These are phyloP conservation scores for Eolophus roseicapilla DNA, from an alignment of 2,113 vertebrate species.

Conservation along the genomic window DNA sequence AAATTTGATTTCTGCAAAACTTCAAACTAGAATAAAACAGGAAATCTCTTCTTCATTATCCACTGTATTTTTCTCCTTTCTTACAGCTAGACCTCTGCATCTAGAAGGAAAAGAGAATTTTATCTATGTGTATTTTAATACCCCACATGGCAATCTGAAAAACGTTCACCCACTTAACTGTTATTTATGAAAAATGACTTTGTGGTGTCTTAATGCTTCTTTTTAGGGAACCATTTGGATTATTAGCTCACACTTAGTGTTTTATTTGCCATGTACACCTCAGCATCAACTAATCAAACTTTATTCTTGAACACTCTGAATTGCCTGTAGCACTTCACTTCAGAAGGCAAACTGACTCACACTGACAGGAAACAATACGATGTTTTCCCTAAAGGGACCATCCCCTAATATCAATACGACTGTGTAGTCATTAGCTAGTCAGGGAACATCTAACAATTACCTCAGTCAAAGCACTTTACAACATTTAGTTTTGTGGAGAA, in stretches of 20 bases:
- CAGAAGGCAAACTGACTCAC: conserved; percentile 46
- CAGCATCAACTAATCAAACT: conserved; percentile 32
- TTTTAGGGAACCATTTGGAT: conserved; percentile 39
- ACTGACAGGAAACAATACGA: conserved; percentile 49
- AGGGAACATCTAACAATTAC: conserved; percentile 56
- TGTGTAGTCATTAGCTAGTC: conserved; percentile 57
- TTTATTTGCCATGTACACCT: conserved; percentile 46
- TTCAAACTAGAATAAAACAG: not conserved
- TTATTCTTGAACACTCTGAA: conserved; percentile 53
- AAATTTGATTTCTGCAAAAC: not conserved
- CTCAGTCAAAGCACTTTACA: conserved; percentile 61
- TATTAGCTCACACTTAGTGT: conserved; percentile 34
- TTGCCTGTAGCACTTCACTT: conserved; percentile 52
- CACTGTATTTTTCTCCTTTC: not conserved
- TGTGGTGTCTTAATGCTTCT: conserved; percentile 3
- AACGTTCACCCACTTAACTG: not conserved
- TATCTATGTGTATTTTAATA: not conserved
- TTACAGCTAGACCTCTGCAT: not conserved
- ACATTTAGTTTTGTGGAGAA: conserved; percentile 22
- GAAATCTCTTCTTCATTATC: not conserved
- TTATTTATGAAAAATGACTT: conserved; percentile 37
- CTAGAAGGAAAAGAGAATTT: not conserved
- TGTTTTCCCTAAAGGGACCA: conserved; percentile 40
- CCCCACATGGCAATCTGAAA: not conserved
- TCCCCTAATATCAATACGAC: conserved; percentile 40